These are phyloP conservation scores for Hemistola chrysoprasaria DNA, from an alignment of 2,888 invertebrate species.

Conservation along the genomic window DNA sequence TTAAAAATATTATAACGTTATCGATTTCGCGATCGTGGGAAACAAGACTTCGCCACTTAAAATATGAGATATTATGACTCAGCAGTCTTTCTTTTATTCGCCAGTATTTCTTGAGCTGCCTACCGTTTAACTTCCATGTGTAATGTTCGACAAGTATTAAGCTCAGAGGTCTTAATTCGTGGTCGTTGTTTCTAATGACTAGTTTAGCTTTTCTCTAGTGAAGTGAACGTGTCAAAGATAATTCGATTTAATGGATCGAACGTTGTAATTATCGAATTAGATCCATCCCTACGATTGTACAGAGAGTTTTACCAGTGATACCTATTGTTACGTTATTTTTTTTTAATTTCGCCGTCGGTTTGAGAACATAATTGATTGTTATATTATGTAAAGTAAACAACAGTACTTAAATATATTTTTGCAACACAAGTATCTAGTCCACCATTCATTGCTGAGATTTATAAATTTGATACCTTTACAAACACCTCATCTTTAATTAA, in stretches of 20 bases:
- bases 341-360: slow-evolving; percentile 2
- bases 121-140: slow-evolving; percentile 14
- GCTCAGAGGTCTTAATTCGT: slow-evolving; percentile 35
- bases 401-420: no score
- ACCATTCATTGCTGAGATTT: no score
- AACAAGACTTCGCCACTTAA: slow-evolving; percentile 53
- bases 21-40: slow-evolving; percentile 79
- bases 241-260: slow-evolving; percentile 74
- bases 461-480: no score
- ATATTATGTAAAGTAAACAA: no score
- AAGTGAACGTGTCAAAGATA: slow-evolving; percentile 78
- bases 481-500: no score
- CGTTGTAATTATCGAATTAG: slow-evolving; percentile 77
- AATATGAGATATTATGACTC: slow-evolving; percentile 59
- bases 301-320: no score
- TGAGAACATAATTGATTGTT: no score
- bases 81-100: slow-evolving; percentile 56
- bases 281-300: slow-evolving; percentile 41
- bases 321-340: slow-evolving; percentile 34
- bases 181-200: slow-evolving; percentile 64
- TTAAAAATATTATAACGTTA: slow-evolving; percentile 44
- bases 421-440: no score
- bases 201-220: slow-evolving; percentile 69
- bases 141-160: background rate
- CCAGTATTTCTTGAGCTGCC: slow-evolving; percentile 30